Conservation (phyloP, 2,888 invertebrate species). For the Sycophila texana region DNA sequence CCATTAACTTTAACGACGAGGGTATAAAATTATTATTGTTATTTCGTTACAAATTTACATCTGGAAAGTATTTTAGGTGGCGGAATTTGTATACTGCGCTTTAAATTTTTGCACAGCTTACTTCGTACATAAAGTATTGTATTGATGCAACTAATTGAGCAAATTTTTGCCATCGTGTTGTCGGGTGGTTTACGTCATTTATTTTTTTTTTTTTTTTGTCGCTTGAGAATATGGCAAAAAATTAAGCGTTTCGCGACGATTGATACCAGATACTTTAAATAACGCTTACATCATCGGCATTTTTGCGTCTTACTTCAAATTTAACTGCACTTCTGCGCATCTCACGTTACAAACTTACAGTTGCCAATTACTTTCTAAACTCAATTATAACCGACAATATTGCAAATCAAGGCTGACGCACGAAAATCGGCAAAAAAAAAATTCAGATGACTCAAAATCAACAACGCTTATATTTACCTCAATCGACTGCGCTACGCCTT, state of each 20-base stretch:
- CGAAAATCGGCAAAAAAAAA: not conserved
- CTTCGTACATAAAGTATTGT: not conserved
- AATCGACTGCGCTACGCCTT: not conserved
- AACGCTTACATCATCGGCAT: slow-evolving; percentile 18
- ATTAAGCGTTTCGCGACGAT: not conserved
- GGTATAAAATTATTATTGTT: no score
- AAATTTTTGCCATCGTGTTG: slow-evolving; percentile 8
- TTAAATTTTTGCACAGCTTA: no score
- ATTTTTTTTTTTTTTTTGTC: slow-evolving; percentile 9
- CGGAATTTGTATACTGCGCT: no score
- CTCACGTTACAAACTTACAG: no score
- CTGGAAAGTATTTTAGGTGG: no score
- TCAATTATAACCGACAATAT: not conserved
- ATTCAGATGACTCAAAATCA: slow-evolving; percentile 4
- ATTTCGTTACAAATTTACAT: no score
- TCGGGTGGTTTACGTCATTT: not conserved
- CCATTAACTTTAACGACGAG: no score
- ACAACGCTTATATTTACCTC: not conserved
- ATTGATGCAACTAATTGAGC: not conserved
- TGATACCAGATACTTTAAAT: slow-evolving; percentile 20
- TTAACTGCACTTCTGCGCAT: no score
- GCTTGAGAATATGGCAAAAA: slow-evolving; percentile 9
- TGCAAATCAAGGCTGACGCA: not conserved
- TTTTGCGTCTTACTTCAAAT: not conserved
- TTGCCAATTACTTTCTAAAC: no score